Evolutionary conservation across 2,113 vertebrate genomes (phyloP).

Genomic region (Brachypodius melanocephalos): DNA sequence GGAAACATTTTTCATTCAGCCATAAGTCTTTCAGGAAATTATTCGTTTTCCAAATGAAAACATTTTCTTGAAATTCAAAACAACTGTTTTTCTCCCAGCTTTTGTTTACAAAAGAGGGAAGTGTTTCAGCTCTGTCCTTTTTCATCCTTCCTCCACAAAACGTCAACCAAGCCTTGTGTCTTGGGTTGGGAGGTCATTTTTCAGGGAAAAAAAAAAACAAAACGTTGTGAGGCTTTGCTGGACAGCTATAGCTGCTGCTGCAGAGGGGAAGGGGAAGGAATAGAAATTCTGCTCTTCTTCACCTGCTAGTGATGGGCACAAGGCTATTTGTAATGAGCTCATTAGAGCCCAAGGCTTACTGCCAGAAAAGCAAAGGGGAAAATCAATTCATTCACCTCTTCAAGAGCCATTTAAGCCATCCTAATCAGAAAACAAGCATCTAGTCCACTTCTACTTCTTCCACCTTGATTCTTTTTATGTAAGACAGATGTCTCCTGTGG

Average conservation of each 20-base stretch:
- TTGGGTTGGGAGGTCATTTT: not conserved
- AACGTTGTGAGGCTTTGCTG: not conserved
- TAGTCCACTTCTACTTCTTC: not conserved
- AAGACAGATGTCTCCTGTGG: not conserved
- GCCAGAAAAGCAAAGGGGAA: not conserved
- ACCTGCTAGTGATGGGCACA: not conserved
- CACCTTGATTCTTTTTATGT: not conserved
- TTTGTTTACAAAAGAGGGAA: slow-evolving; percentile 28
- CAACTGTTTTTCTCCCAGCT: not conserved
- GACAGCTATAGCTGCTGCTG: not conserved
- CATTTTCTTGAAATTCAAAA: slow-evolving; percentile 29
- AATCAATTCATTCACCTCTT: not conserved
- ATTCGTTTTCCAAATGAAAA: slow-evolving; percentile 13
- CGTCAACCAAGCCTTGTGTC: not conserved
- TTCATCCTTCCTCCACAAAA: not conserved
- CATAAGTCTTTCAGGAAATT: slow-evolving; percentile 2
- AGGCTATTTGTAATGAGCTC: not conserved
- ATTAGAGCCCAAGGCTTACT: not conserved
- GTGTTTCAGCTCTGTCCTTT: slow-evolving; percentile 17
- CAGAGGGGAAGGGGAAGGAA: not conserved
- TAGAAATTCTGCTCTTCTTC: not conserved
- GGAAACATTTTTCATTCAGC: not conserved
- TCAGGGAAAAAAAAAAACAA: accelerated
- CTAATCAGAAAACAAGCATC: not conserved
- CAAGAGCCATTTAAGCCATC: not conserved